These are phyloP conservation scores for Uloborus plumipes DNA, from an alignment of 2,888 invertebrate species.

Conservation along the genomic window DNA sequence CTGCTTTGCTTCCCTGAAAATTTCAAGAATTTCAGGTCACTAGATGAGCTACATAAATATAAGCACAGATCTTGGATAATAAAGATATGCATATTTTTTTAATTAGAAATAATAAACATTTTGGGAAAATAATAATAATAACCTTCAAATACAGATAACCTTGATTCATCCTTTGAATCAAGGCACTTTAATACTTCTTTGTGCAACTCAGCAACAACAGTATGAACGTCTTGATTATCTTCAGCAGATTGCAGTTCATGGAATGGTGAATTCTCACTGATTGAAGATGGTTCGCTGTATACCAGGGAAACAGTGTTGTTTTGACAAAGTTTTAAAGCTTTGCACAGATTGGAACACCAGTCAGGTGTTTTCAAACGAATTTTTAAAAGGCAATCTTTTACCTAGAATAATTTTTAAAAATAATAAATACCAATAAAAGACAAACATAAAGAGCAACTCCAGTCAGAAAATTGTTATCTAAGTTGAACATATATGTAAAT, in stretches of 20 bases:
- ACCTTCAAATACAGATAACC: slow-evolving; percentile 39
- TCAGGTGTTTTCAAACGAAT: slow-evolving; percentile 85
- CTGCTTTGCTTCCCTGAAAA: neutral
- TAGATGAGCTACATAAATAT: too few relatives aligned
- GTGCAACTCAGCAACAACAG: slow-evolving; percentile 37
- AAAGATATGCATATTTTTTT: neutral
- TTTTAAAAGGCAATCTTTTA: slow-evolving; percentile 42
- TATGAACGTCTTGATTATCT: slow-evolving; percentile 35
- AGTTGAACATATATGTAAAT: too few relatives aligned
- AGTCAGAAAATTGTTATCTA: neutral
- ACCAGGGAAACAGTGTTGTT: slow-evolving; percentile 85
- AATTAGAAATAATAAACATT: neutral
- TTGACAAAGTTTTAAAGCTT: slow-evolving; percentile 86
- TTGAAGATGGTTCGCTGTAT: slow-evolving; percentile 12
- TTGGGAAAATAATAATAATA: neutral
- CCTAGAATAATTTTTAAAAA: slow-evolving; percentile 29
- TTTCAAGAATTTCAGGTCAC: too few relatives aligned
- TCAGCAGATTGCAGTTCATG: slow-evolving; percentile 27
- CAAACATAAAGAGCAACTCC: neutral
- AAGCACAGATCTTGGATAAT: too few relatives aligned
- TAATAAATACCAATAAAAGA: neutral
- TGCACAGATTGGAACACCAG: slow-evolving; percentile 86
- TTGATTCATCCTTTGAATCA: slow-evolving; percentile 25
- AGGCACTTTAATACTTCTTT: slow-evolving; percentile 44
- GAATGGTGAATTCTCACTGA: slow-evolving; percentile 10